Conservation (phyloP, 2,888 invertebrate genomes). For the Nebria salina region DNA sequence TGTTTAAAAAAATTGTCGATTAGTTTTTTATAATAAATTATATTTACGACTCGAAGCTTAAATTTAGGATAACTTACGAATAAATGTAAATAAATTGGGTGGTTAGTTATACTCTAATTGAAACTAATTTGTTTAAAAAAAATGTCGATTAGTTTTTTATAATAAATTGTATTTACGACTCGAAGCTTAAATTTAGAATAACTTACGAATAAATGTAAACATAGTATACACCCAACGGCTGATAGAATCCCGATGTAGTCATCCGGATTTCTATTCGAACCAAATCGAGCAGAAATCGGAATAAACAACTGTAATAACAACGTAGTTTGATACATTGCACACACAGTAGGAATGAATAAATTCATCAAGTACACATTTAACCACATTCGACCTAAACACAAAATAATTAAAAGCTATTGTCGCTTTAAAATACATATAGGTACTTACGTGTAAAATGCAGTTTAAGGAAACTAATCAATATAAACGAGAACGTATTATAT, state of each 20-base stretch:
- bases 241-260: constrained; percentile 61
- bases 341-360: constrained; percentile 54
- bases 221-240: constrained; percentile 59
- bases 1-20: neutral
- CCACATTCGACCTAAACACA: constrained; percentile 51
- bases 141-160: neutral
- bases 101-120: neutral
- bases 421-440: neutral
- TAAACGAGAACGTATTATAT: constrained; percentile 56
- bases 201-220: constrained; percentile 60
- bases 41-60: neutral
- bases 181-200: neutral
- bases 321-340: constrained; percentile 54
- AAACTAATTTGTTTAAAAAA: neutral
- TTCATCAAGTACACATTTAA: constrained; percentile 55
- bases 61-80: no score
- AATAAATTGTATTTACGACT: neutral
- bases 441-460: constrained; percentile 54
- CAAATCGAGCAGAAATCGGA: constrained; percentile 63
- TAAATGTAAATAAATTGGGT: constrained; percentile 47
- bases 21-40: neutral
- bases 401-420: constrained; percentile 2
- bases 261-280: constrained; percentile 63
- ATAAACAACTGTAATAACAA: constrained; percentile 56
- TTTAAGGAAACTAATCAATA: constrained; percentile 52